Evolutionary conservation across 2,113 vertebrate species (phyloP).

Genomic region (Urocolius indicus): DNA sequence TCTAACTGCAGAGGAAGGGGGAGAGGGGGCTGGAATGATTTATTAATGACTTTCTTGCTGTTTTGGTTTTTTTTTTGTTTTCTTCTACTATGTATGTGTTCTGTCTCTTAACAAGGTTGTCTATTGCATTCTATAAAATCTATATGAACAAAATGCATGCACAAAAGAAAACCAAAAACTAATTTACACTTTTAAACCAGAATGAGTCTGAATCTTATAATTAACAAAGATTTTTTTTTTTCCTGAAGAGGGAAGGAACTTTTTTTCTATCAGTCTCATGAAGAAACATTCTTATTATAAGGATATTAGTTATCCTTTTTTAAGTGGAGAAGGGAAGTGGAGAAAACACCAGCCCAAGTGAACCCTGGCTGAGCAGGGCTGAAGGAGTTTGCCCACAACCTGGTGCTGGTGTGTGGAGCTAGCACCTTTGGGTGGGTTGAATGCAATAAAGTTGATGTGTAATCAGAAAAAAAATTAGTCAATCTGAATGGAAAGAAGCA

Average conservation of each 20-base stretch:
- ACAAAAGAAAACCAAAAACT: neutral
- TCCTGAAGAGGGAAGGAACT: neutral
- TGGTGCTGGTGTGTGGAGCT: no score
- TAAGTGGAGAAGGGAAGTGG: no score
- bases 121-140: neutral
- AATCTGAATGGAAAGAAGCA: neutral
- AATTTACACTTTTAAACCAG: neutral
- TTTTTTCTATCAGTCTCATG: neutral
- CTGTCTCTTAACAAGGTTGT: neutral
- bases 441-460: neutral
- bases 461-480: neutral
- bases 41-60: neutral
- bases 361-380: fast-evolving
- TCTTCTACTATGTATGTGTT: neutral
- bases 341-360: no score
- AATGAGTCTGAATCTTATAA: neutral
- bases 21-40: neutral
- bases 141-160: neutral
- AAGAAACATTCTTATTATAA: neutral
- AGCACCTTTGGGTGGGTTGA: neutral
- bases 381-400: neutral
- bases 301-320: neutral
- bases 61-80: neutral
- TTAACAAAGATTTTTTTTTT: neutral
- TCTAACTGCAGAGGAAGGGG: no score